Evolutionary conservation across 1,140 invertebrate species (phyloP).

Genomic region (Belonocnema kinseyi): DNA sequence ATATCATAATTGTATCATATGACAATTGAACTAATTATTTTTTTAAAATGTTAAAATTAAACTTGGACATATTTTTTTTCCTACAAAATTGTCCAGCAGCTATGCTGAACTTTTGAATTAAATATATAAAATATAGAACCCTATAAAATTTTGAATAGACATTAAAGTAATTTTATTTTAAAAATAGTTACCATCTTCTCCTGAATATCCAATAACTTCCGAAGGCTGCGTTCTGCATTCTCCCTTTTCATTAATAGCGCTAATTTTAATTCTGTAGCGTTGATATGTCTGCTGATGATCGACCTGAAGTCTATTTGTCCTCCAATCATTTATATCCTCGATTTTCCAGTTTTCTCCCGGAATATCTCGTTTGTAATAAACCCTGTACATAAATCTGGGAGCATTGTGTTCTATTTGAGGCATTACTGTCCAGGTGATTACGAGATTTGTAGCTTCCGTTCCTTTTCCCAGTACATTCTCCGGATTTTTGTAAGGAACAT

Average conservation of each 20-base stretch:
- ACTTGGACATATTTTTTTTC: too few relatives aligned
- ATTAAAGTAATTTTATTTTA: neutral
- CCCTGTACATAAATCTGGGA: constrained; percentile 92
- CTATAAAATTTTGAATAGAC: too few relatives aligned
- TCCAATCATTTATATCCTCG: constrained; percentile 88
- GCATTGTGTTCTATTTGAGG: constrained; percentile 97
- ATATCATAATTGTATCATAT: too few relatives aligned
- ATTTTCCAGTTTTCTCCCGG: constrained; percentile 83
- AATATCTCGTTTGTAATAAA: constrained; percentile 90
- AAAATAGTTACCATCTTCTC: constrained; percentile 86
- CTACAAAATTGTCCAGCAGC: too few relatives aligned
- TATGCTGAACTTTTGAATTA: too few relatives aligned
- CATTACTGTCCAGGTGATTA: constrained; percentile 98
- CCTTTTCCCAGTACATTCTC: constrained; percentile 95
- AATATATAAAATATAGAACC: too few relatives aligned
- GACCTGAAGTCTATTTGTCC: constrained; percentile 80
- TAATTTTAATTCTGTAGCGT: constrained; percentile 93
- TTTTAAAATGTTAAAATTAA: too few relatives aligned
- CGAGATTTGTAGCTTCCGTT: constrained; percentile 90
- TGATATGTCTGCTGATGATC: constrained; percentile 94
- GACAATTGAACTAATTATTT: too few relatives aligned
- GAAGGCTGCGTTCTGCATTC: constrained; percentile 89
- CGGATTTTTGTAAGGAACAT: constrained; percentile 95
- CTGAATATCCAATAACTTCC: constrained; percentile 93
- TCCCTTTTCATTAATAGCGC: constrained; percentile 93